These are phyloP conservation scores for Oreonectes daqikongensis DNA, from an alignment of 2,797 vertebrate species.

Conservation along the genomic window DNA sequence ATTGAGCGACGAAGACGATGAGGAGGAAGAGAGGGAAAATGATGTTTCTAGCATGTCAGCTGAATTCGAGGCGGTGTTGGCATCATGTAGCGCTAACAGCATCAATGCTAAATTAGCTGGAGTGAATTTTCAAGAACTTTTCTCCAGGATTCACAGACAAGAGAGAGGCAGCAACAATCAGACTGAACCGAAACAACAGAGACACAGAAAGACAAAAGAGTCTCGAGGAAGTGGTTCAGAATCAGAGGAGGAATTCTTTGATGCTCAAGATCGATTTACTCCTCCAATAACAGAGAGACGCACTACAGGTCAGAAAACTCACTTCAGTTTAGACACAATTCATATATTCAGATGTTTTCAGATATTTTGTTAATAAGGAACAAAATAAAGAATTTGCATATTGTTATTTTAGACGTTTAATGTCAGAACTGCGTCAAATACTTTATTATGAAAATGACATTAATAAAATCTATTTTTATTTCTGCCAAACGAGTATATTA, in stretches of 20 bases:
- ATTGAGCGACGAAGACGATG: conserved; percentile 60
- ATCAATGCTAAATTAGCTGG: conserved; percentile 49
- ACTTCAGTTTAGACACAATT: background rate
- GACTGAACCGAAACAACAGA: conserved; percentile 33
- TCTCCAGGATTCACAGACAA: conserved; percentile 52
- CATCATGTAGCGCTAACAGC: conserved; percentile 58
- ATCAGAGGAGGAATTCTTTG: conserved; percentile 96
- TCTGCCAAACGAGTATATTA: too few species aligned
- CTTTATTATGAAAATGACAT: too few species aligned
- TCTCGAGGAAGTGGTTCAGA: conserved; percentile 88
- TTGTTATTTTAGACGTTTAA: too few species aligned
- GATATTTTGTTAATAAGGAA: too few species aligned
- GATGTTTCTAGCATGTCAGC: conserved; percentile 22
- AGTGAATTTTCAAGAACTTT: conserved; percentile 54
- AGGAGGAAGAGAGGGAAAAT: conserved; percentile 28
- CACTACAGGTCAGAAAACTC: conserved; percentile 71
- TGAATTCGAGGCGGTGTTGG: conserved; percentile 57
- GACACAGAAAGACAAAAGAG: conserved; percentile 49
- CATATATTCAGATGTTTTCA: too few species aligned
- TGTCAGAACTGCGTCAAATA: too few species aligned
- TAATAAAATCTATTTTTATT: too few species aligned
- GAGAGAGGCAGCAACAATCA: conserved; percentile 37
- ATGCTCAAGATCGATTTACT: conserved; percentile 89
- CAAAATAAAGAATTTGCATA: too few species aligned
- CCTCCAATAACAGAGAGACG: conserved; percentile 74